Evolutionary conservation across 2,888 invertebrate species (phyloP), one percentile per base, ranked within the genome.

Genomic region (Diaperis boleti): DNA sequence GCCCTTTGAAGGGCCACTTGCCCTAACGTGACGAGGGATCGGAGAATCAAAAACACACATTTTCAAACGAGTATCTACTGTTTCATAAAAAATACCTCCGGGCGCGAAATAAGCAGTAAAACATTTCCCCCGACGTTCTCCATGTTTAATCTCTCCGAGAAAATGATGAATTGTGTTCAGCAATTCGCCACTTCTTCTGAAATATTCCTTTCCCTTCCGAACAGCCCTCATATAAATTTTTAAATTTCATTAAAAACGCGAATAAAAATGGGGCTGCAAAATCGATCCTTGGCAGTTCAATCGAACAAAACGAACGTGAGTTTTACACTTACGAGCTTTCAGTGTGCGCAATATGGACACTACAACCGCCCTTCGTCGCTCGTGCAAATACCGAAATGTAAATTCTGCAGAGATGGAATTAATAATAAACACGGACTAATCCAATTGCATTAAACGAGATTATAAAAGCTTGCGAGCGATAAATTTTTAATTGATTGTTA

Each of bases 301-400:
- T 41, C 15, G 41, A 41, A 17, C 41, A 41, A 41, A 42, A 18
- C 11, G n/a, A 33, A 33, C 33, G 33, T 33, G 33, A 33, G 13
- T 33, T 33, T 33, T 11, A 13, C 33, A 33, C 33, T 33, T 33
- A 33, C 11, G 33, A 33, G 33, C 33, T 33, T 33, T 5, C 33
- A n/a, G 33, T 33, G 11, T 33, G 33, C n/a, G 33, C 33, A 11
- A 33, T 33, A 33, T 11, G 11, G 11, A 33, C n/a, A 33, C 33
- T 13, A 2, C 4, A 33, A 33, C 33, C 13, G 2, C 33, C 33
- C 33, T 13, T 5, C 33, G 5, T 3, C 4, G 2, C 33, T 11
- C 33, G 6, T 3, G 33, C 33, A 33, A 33, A 33, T 11, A 33
- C 4, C 3, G n/a, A 33, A 11, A 33, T 33, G 33, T 5, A 33